These are phyloP conservation scores for Cariama cristata DNA, from an alignment of 2,113 vertebrate species.

Conservation along the genomic window DNA sequence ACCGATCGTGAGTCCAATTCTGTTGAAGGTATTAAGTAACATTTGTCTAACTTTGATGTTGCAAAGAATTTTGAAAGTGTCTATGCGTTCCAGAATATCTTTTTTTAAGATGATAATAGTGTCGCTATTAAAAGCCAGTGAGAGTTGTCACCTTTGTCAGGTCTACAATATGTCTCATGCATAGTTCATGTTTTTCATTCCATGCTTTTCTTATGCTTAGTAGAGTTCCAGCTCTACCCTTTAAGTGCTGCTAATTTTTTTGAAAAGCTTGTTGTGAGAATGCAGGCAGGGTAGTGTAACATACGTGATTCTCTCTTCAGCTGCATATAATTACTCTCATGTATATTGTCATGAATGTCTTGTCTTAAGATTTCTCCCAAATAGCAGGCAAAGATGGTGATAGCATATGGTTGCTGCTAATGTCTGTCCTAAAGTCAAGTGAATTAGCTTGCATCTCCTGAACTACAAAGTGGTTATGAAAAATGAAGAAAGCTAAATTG, in stretches of 20 bases:
- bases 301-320: background rate
- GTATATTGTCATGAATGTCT: background rate
- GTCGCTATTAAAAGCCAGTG: background rate
- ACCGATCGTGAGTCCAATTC: background rate
- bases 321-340: background rate
- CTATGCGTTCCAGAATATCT: background rate
- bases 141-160: background rate
- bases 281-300: background rate
- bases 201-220: background rate
- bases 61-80: background rate
- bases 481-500: background rate
- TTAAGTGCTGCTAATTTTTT: background rate
- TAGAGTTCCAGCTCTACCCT: background rate
- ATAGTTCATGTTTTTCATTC: background rate
- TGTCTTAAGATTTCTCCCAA: background rate
- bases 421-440: conserved; percentile 5
- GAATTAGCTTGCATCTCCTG: background rate
- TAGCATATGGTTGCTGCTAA: background rate
- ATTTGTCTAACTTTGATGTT: background rate
- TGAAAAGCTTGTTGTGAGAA: background rate
- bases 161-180: background rate
- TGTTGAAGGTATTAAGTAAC: background rate
- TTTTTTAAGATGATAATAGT: background rate
- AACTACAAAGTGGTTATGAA: background rate
- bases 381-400: background rate